Percentiles rank a stretch among this genome's conserved stretches.
Evolutionary conservation across 2,888 invertebrate genomes (phyloP).

Genomic region (Hyles lineata): DNA sequence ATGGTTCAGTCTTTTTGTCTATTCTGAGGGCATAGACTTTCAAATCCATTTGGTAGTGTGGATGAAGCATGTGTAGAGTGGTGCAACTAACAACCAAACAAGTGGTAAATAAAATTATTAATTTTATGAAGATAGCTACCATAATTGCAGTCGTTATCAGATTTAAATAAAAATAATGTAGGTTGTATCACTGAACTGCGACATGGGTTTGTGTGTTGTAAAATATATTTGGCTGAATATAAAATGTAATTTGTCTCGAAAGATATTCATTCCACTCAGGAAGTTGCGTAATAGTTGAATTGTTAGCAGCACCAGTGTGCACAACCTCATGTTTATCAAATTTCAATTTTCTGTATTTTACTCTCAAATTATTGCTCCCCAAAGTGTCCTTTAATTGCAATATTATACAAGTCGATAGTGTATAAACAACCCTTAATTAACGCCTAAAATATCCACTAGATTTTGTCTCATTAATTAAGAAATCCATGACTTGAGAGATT

Average conservation of each 20-base stretch:
- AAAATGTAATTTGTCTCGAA: too few species aligned
- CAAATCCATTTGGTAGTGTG: background rate
- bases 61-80: background rate
- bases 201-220: too few species aligned
- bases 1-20: slow-evolving; percentile 10
- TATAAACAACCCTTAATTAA: background rate
- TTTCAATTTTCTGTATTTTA: background rate
- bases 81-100: background rate
- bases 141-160: too few species aligned
- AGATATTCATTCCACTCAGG: too few species aligned
- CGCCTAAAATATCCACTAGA: background rate
- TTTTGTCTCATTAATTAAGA: background rate
- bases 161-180: too few species aligned
- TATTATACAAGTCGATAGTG: slow-evolving; percentile 6
- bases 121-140: too few species aligned
- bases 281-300: too few species aligned
- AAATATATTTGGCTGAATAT: too few species aligned
- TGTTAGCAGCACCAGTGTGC: background rate
- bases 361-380: background rate
- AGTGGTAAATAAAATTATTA: background rate
- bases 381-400: slow-evolving; percentile 6
- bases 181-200: too few species aligned
- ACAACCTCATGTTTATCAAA: background rate
- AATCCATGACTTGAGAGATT: background rate
- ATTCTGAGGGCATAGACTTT: slow-evolving; percentile 10